Evolutionary conservation across 2,113 vertebrate species (phyloP), one percentile per base, ranked within the genome.

Genomic region (Callionymus lyra): DNA sequence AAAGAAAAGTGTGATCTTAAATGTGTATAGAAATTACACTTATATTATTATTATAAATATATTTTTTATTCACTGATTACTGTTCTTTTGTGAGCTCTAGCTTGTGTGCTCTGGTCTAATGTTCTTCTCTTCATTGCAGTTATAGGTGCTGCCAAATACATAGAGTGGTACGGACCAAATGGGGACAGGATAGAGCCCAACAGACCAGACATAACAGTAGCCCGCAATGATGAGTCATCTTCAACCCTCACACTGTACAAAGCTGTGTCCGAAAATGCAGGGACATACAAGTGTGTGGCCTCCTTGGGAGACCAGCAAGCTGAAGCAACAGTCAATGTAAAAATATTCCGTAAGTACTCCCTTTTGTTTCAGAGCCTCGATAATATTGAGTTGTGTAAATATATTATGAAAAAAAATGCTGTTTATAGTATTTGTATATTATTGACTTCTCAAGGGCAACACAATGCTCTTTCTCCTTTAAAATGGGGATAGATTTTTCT

Each of bases 191-290:
- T 98, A 59, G 88, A 74, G 5, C 86, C 84, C 0, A 91, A 88
- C 82, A 86, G 90, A 53, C 90, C 89, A 69, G 90, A 90, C 59
- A 86, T 97, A 80, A 93, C 89, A 0, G 93, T 94, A 53, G 85
- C 88, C 41, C 87, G 84, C 18, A 91, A 89, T 0, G 93, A 94
- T 8, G 92, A 92, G 48, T 85, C 82, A 27, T 91, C 91, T 1
- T 92, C 91, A 46, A 94, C 89, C 0, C 94, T 99, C 60, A 99
- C 93, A 36, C 87, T 99, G 80, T 99, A 99, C 80, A 91, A 89
- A 0, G 91, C 91, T 37, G 82, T 87, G 51, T 87, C 87, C 0
- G 91, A 94, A 1, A 89, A 92, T 1, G 93, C 89, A 0, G 95
- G 95, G 55, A 91, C 90, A 16, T 99, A 99, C 76, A 97, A 89